Evolutionary conservation across 2,113 vertebrate genomes (phyloP), one percentile per base, ranked within the genome.

Genomic region (Macquaria australasica): DNA sequence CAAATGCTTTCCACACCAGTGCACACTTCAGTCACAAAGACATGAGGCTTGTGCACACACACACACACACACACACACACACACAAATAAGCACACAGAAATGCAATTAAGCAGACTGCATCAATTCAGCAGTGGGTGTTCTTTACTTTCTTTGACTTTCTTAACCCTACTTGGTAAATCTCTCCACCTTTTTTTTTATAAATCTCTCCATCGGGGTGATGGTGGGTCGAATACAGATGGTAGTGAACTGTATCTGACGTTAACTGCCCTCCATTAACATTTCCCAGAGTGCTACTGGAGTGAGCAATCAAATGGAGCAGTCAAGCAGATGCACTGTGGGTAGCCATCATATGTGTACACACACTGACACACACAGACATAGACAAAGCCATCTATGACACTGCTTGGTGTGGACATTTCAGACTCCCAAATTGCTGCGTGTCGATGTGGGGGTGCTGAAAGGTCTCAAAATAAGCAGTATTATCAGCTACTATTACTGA

Each of bases 201-300:
- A 18, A 9, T 63, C 43, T 60, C 56, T 73, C 63, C 48, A 48
- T 7, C 7, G 6, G 67, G 67, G 37, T 69, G 79, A 72, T 20
- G 67, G 21, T n/a, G 55, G 77, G 53, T 85, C 1, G 6, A 48
- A 5, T 73, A 55, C 71, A 85, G 67, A 89, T 64, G 72, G 67
- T 23, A 68, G 51, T 82, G 75, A 63, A 91, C 71, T 88, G 82
- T 83, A 71, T 75, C 77, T 76, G 82, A 82, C 41, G 53, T 87
- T 87, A 90, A 91, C 81, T 86, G 88, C 84, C 83, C 88, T 62
- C 69, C 82, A 90, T 81, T 92, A 92, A 90, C 92, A 90, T 91
- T 92, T 93, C 70, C 79, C 77, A 86, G 58, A 86, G 85, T 87
- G 78, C 72, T 56, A 59, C 81, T 84, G 82, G 83, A 81, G 72